These are phyloP conservation scores for Aviceda subcristata DNA, from an alignment of 2,113 vertebrate genomes.

Conservation along the genomic window DNA sequence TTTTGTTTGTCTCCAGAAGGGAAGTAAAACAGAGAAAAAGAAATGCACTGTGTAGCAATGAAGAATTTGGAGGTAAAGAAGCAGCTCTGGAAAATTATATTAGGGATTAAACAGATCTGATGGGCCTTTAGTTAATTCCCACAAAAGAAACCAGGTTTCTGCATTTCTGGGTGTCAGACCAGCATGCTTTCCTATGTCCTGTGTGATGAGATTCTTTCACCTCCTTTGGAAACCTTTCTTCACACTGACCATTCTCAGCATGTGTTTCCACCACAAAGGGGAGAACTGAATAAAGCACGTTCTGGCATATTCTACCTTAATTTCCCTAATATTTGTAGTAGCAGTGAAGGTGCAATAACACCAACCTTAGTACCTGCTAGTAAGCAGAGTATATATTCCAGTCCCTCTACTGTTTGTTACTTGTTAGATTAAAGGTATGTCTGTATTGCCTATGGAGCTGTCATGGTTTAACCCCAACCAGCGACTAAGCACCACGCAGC, in stretches of 20 bases:
- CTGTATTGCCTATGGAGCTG: not conserved
- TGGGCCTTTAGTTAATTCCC: not conserved
- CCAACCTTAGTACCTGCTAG: too few relatives aligned
- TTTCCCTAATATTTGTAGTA: not conserved
- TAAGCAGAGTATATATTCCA: not conserved
- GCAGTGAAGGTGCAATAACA: too few relatives aligned
- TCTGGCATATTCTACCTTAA: not conserved
- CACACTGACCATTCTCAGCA: not conserved
- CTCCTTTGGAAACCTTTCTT: not conserved
- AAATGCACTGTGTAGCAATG: not conserved
- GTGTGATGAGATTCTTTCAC: not conserved
- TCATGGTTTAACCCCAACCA: too few relatives aligned
- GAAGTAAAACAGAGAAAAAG: not conserved
- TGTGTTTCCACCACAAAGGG: not conserved
- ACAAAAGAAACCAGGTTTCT: not conserved
- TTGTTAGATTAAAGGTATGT: not conserved
- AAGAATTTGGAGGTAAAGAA: constrained; percentile 2
- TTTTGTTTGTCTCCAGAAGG: not conserved
- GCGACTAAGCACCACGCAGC: too few relatives aligned
- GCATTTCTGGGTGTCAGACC: not conserved
- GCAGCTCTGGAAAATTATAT: not conserved
- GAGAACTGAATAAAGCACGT: not conserved
- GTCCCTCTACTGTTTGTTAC: not conserved
- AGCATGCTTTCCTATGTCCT: not conserved
- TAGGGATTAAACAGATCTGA: not conserved